phyloP scores from a whole-genome alignment of 2,797 vertebrate genomes.

The Bucorvus abyssinicus region DNA sequence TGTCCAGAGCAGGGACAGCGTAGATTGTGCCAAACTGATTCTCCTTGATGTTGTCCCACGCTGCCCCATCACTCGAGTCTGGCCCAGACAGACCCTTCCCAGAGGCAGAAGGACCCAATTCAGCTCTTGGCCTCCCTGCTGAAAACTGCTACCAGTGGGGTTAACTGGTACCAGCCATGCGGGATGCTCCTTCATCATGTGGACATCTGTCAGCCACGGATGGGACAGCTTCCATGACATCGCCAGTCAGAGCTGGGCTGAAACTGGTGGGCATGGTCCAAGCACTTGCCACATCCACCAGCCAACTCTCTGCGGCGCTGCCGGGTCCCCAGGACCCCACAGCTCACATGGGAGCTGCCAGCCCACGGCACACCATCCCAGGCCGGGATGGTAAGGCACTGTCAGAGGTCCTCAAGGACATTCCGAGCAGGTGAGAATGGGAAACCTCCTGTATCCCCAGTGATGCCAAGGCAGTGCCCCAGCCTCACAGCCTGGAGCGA shows the following conservation, averaged over 20 bases:
- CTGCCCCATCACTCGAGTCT: not conserved
- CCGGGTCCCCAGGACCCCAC: not conserved
- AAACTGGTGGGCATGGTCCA: accelerated
- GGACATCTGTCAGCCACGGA: not conserved
- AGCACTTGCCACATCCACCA: not conserved
- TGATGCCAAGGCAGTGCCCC: not conserved
- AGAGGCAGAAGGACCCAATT: not conserved
- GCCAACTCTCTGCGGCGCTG: not conserved
- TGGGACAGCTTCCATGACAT: not conserved
- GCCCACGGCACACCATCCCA: accelerated
- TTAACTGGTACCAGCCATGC: not conserved
- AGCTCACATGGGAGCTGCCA: not conserved
- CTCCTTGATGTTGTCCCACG: not conserved
- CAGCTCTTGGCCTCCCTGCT: not conserved
- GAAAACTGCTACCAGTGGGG: accelerated
- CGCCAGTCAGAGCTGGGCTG: not conserved
- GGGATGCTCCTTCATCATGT: not conserved
- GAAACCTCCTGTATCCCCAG: not conserved
- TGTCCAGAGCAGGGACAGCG: accelerated
- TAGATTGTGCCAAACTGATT: not conserved
- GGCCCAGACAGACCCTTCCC: not conserved
- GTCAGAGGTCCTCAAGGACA: not conserved
- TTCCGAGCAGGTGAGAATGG: not conserved
- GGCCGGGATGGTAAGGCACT: not conserved
- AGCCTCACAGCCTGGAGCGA: accelerated